phyloP scores from a whole-genome alignment of 37 sponge, comb jelly and placozoan species.

The Geodia barretti region DNA sequence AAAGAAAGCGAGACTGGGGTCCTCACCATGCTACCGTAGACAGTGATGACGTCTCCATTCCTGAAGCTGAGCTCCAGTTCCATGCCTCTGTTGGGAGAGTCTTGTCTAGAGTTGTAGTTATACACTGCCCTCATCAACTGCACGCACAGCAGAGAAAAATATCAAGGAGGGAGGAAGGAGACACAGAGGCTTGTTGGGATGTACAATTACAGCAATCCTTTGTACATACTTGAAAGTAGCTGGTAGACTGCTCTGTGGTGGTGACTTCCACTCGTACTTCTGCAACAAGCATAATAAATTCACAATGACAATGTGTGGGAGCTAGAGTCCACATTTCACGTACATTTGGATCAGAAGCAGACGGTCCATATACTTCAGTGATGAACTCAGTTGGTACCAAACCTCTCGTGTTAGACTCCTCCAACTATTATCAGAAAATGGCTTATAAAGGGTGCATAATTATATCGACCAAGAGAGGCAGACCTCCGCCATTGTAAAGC shows the following conservation, averaged over 20 bases:
- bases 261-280: background rate
- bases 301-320: too few relatives aligned
- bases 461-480: too few relatives aligned
- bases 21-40: slow-evolving; percentile 63
- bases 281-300: too few relatives aligned
- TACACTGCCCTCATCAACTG: slow-evolving; percentile 54
- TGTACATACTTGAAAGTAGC: background rate
- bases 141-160: too few relatives aligned
- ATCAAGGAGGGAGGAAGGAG: background rate
- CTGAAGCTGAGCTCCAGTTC: slow-evolving; percentile 59
- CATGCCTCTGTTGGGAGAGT: slow-evolving; percentile 56
- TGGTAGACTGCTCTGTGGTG: background rate
- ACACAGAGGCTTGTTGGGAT: background rate
- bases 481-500: slow-evolving; percentile 52
- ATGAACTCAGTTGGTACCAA: slow-evolving; percentile 83
- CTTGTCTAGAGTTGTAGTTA: slow-evolving; percentile 44
- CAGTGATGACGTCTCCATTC: slow-evolving; percentile 56
- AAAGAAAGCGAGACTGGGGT: too few relatives aligned
- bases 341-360: background rate
- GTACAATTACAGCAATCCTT: too few relatives aligned
- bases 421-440: background rate
- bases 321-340: background rate
- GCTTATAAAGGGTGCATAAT: too few relatives aligned
- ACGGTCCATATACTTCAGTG: slow-evolving; percentile 14
- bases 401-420: slow-evolving; percentile 12